These are phyloP conservation scores for Thamnaconus septentrionalis DNA, from an alignment of 2,113 vertebrate species.

Conservation along the genomic window DNA sequence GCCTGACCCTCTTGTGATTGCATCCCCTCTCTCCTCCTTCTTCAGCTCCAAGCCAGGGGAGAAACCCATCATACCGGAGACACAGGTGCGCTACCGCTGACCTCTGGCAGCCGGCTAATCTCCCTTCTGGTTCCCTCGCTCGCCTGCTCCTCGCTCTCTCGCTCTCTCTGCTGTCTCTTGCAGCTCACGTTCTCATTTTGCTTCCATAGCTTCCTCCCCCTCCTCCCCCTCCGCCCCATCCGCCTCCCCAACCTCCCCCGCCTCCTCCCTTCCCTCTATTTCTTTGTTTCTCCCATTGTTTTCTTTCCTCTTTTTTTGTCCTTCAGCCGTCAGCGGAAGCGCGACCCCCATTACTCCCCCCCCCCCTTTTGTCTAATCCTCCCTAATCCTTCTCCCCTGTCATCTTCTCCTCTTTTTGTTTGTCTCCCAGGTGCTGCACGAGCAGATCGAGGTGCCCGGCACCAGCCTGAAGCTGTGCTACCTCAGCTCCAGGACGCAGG, in stretches of 20 bases:
- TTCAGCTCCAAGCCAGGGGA: slow-evolving; percentile 90
- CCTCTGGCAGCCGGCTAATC: slow-evolving; percentile 71
- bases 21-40: slow-evolving; percentile 96
- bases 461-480: slow-evolving; percentile 90
- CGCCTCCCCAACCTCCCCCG: too few relatives aligned
- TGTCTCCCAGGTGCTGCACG: slow-evolving; percentile 91
- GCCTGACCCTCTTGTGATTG: slow-evolving; percentile 94
- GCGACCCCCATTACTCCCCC: slow-evolving; percentile 71
- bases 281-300: slow-evolving; percentile 64
- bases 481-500: slow-evolving; percentile 91
- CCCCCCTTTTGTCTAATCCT: slow-evolving; percentile 51
- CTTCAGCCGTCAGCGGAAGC: slow-evolving; percentile 74
- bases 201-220: slow-evolving; percentile 44
- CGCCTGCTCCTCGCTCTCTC: slow-evolving; percentile 6
- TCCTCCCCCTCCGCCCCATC: too few relatives aligned
- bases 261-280: slow-evolving; percentile 34
- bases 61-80: slow-evolving; percentile 96
- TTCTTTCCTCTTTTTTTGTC: slow-evolving; percentile 64
- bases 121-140: slow-evolving; percentile 57
- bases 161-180: slow-evolving; percentile 51
- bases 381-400: slow-evolving; percentile 64
- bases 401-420: slow-evolving; percentile 52
- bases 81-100: slow-evolving; percentile 85
- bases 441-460: slow-evolving; percentile 93
- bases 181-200: slow-evolving; percentile 45